phyloP scores from a whole-genome alignment of 92 coral and sea anemone genomes.

The Isaurus tuberculatus region DNA sequence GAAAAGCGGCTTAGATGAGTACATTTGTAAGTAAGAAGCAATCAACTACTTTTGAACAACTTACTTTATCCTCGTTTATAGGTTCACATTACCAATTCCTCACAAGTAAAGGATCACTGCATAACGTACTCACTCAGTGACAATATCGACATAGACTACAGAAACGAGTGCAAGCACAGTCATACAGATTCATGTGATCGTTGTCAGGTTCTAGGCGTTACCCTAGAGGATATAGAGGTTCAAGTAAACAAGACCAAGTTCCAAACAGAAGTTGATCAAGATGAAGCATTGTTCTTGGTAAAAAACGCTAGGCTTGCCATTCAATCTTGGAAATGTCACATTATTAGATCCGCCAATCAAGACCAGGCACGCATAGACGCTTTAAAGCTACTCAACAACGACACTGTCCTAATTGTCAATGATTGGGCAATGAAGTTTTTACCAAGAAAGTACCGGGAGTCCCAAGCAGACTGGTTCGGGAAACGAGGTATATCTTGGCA shows the following conservation, averaged over 20 bases:
- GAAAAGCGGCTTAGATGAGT: not conserved
- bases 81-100: slow-evolving; percentile 21
- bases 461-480: slow-evolving; percentile 30
- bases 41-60: not conserved
- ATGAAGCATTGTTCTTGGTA: slow-evolving; percentile 54
- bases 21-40: not conserved
- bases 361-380: slow-evolving; percentile 37
- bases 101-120: slow-evolving; percentile 13
- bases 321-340: slow-evolving; percentile 52
- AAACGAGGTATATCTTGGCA: slow-evolving; percentile 34
- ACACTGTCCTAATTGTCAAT: slow-evolving; percentile 8
- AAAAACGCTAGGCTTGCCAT: slow-evolving; percentile 47
- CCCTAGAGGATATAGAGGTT: not conserved
- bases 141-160: not conserved
- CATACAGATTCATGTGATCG: not conserved
- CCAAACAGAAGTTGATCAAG: slow-evolving; percentile 45
- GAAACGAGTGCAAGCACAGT: not conserved
- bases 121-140: slow-evolving; percentile 1
- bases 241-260: not conserved
- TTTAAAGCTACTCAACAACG: slow-evolving; percentile 2
- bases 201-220: not conserved
- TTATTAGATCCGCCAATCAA: slow-evolving; percentile 22
- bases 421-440: slow-evolving; percentile 46
- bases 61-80: not conserved
- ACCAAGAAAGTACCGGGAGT: slow-evolving; percentile 9